Percentiles rank a stretch among this genome's conserved stretches.
Evolutionary conservation across 2,113 vertebrate genomes (phyloP).

Genomic region (Poeciliopsis occidentalis): DNA sequence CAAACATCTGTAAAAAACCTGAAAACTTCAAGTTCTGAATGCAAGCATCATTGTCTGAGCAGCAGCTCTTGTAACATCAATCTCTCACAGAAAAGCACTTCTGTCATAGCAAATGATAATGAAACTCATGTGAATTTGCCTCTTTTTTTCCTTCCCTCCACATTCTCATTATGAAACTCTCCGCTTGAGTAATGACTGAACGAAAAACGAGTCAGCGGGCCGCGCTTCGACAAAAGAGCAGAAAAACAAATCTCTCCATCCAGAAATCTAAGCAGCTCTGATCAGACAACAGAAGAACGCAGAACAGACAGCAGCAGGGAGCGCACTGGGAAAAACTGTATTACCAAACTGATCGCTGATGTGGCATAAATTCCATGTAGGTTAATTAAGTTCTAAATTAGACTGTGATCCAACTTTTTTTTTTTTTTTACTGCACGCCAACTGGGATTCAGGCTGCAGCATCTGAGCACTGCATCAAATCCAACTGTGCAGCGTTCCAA

Average conservation of each 20-base stretch:
- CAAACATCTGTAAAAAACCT: not conserved
- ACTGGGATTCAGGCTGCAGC: conserved; percentile 21
- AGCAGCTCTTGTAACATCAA: conserved; percentile 32
- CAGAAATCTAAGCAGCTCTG: conserved; percentile 13
- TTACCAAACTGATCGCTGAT: conserved; percentile 24
- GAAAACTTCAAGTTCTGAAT: conserved; percentile 18
- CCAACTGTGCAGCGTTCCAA: conserved; percentile 49
- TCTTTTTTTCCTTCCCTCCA: not conserved
- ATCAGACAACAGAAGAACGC: conserved; percentile 14
- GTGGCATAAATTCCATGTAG: conserved; percentile 44
- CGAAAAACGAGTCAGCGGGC: conserved; percentile 16
- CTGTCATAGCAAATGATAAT: conserved; percentile 41
- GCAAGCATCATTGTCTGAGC: conserved; percentile 8
- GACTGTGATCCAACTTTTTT: conserved; percentile 30
- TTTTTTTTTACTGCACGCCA: conserved; percentile 13
- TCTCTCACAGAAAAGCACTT: conserved; percentile 32
- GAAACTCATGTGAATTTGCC: conserved; percentile 32
- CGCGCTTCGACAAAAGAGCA: conserved; percentile 5
- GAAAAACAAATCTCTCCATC: conserved; percentile 21
- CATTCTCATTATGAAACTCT: conserved; percentile 30
- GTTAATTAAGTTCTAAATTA: conserved; percentile 56
- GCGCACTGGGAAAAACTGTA: conserved; percentile 2
- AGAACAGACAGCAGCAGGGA: not conserved
- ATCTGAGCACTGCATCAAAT: conserved; percentile 48
- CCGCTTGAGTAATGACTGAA: conserved; percentile 17